phyloP scores from a whole-genome alignment of 2,888 invertebrate genomes.

The Diadromus collaris region DNA sequence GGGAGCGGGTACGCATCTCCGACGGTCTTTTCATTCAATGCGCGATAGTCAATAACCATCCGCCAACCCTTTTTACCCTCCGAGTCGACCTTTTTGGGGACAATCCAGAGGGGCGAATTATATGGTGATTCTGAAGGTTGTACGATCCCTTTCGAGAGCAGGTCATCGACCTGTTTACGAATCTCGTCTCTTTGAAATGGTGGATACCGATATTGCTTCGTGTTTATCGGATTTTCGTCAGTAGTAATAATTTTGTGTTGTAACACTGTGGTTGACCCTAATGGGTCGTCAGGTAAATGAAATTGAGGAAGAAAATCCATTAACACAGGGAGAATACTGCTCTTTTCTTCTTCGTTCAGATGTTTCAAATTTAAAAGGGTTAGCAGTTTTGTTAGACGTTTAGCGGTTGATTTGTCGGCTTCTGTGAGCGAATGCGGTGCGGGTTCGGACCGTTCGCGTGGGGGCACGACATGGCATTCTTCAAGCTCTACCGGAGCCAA shows the following conservation, averaged over 20 bases:
- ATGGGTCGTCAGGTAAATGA: constrained; percentile 8
- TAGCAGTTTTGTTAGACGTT: neutral
- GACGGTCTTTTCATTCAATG: constrained; percentile 14
- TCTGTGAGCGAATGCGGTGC: constrained; percentile 15
- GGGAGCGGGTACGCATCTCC: constrained; percentile 9
- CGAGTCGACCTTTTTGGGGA: constrained; percentile 4
- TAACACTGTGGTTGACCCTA: constrained; percentile 11
- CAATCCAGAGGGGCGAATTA: constrained; percentile 23
- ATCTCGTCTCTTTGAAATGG: constrained; percentile 32
- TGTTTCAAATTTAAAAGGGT: neutral
- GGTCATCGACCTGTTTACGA: constrained; percentile 21
- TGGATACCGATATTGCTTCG: constrained; percentile 33
- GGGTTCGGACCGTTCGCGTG: constrained; percentile 16
- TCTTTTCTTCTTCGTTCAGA: constrained; percentile 7
- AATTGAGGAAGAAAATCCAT: constrained; percentile 9
- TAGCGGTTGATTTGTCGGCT: neutral
- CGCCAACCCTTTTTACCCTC: constrained; percentile 27
- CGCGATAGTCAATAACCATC: constrained; percentile 23
- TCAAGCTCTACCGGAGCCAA: constrained; percentile 14
- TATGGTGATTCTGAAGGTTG: constrained; percentile 27
- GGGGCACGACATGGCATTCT: neutral
- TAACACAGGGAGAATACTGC: neutral
- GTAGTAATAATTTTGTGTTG: constrained; percentile 29
- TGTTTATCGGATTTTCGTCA: constrained; percentile 15
- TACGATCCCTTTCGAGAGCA: constrained; percentile 16